These are phyloP conservation scores for Echeneis naucrates DNA, from an alignment of 2,797 vertebrate genomes.

Conservation along the genomic window DNA sequence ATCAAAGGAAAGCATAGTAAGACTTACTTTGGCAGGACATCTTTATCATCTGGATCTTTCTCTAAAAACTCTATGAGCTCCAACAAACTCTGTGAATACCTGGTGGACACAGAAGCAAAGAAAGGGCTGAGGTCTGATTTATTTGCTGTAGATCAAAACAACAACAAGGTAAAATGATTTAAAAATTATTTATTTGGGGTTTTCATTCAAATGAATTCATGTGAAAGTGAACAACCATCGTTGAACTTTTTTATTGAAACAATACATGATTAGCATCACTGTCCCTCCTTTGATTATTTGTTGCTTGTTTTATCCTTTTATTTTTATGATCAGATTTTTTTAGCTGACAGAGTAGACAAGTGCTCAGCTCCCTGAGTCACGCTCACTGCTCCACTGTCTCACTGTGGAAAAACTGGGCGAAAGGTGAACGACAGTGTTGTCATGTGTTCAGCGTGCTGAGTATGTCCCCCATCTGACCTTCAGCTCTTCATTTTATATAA, in stretches of 20 bases:
- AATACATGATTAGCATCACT: background rate
- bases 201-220: background rate
- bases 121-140: background rate
- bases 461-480: constrained; percentile 64
- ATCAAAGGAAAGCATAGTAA: background rate
- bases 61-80: constrained; percentile 95
- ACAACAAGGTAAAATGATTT: background rate
- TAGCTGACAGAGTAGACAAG: background rate
- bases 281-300: background rate
- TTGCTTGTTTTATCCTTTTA: constrained; percentile 15
- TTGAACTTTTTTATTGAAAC: background rate
- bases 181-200: background rate
- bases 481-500: constrained; percentile 1
- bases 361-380: constrained; percentile 32
- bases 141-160: background rate
- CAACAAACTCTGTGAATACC: constrained; percentile 96
- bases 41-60: constrained; percentile 90
- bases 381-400: background rate
- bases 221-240: background rate
- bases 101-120: constrained; percentile 65
- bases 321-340: no score
- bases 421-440: constrained; percentile 54
- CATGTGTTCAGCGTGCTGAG: background rate
- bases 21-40: constrained; percentile 89
- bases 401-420: constrained; percentile 67